Conservation (phyloP, 1,140 invertebrate genomes). For the Rhynchophorus ferrugineus region DNA sequence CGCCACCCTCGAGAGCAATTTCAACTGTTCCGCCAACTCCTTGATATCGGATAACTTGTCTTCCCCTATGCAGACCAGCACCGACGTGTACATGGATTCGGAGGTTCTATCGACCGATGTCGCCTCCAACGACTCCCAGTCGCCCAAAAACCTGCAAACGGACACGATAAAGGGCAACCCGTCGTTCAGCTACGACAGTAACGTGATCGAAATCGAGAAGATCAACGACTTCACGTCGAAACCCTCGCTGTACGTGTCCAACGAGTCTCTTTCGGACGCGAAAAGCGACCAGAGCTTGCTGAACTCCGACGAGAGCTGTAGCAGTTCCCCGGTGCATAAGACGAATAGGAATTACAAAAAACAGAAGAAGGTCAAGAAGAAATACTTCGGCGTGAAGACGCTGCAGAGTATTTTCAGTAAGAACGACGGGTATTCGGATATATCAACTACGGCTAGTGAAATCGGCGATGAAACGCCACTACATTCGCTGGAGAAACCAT, state of each 20-base stretch:
- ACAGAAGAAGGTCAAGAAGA: slow-evolving; percentile 38
- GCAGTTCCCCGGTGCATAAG: slow-evolving; percentile 38
- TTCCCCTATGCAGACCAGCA: slow-evolving; percentile 42
- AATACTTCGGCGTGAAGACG: slow-evolving; percentile 42
- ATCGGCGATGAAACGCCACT: slow-evolving; percentile 28
- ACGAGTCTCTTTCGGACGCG: slow-evolving; percentile 35
- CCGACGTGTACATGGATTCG: slow-evolving; percentile 39
- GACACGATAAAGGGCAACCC: slow-evolving; percentile 6
- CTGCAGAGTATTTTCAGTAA: slow-evolving; percentile 42
- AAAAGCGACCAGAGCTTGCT: slow-evolving; percentile 40
- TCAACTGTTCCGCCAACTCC: slow-evolving; percentile 39
- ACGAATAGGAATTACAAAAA: slow-evolving; percentile 35
- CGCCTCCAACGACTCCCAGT: slow-evolving; percentile 39
- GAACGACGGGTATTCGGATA: slow-evolving; percentile 39
- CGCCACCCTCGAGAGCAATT: slow-evolving; percentile 32
- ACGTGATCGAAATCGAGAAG: slow-evolving; percentile 12
- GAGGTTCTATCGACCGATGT: slow-evolving; percentile 38
- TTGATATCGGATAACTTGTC: slow-evolving; percentile 40
- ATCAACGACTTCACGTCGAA: slow-evolving; percentile 14
- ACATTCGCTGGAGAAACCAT: slow-evolving; percentile 6
- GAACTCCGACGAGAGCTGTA: slow-evolving; percentile 36
- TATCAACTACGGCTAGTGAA: slow-evolving; percentile 39
- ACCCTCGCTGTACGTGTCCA: slow-evolving; percentile 28
- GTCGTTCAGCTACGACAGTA: slow-evolving; percentile 21
- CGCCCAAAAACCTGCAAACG: slow-evolving; percentile 34